These are phyloP conservation scores for Drosophila nigrodunni DNA, from an alignment of 1,140 invertebrate genomes.

Conservation along the genomic window DNA sequence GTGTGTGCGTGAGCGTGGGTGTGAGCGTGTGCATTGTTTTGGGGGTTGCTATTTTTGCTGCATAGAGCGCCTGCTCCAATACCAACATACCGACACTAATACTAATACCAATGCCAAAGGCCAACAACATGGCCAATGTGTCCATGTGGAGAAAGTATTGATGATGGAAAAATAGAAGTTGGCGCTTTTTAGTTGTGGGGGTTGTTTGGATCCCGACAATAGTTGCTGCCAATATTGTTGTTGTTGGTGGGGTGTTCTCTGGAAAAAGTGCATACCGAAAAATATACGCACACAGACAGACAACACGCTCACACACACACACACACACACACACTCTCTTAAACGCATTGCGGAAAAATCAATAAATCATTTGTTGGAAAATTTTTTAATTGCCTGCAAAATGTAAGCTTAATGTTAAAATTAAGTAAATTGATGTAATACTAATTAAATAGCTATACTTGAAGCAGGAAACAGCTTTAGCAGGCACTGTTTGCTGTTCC, in stretches of 20 bases:
- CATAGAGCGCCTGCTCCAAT: slow-evolving; percentile 78
- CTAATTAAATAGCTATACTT: neutral
- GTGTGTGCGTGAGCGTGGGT: slow-evolving; percentile 18
- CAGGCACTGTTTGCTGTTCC: neutral
- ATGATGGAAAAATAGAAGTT: slow-evolving; percentile 83
- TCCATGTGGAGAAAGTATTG: slow-evolving; percentile 68
- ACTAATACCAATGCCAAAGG: slow-evolving; percentile 49
- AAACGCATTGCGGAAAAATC: slow-evolving; percentile 78
- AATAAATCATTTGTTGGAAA: slow-evolving; percentile 80
- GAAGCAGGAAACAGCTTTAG: neutral
- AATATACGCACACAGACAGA: slow-evolving; percentile 68
- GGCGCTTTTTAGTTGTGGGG: slow-evolving; percentile 80
- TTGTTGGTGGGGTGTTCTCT: slow-evolving; percentile 68
- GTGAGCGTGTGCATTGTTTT: slow-evolving; percentile 57
- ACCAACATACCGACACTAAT: slow-evolving; percentile 55
- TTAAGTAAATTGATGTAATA: neutral
- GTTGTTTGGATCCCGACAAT: slow-evolving; percentile 59
- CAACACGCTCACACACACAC: slow-evolving; percentile 44
- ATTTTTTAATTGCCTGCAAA: slow-evolving; percentile 51
- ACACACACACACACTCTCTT: slow-evolving; percentile 10
- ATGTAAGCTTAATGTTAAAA: too few relatives aligned
- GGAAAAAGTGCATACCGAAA: slow-evolving; percentile 82
- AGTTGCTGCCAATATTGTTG: slow-evolving; percentile 37
- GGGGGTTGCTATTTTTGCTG: slow-evolving; percentile 62
- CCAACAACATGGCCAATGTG: slow-evolving; percentile 50